Percentiles rank a stretch among this genome's conserved stretches.
Evolutionary conservation across 2,888 invertebrate genomes (phyloP).

Genomic region (Dasypolia templi): DNA sequence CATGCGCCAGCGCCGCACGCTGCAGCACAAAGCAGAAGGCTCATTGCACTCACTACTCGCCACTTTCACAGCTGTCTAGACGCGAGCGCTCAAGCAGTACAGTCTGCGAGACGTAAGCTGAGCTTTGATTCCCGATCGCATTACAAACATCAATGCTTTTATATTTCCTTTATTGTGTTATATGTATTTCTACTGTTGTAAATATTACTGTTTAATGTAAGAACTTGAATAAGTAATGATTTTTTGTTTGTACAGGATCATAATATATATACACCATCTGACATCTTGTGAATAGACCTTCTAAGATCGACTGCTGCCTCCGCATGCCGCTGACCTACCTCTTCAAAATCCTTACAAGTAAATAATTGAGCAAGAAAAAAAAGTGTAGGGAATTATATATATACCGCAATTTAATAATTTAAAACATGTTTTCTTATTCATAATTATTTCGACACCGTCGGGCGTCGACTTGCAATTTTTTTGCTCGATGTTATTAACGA

Average conservation of each 20-base stretch:
- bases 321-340: constrained; percentile 1
- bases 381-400: constrained; percentile 1
- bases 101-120: no score
- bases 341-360: not conserved
- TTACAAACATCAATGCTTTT: no score
- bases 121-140: no score
- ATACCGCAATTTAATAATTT: not conserved
- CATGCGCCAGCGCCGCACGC: not conserved
- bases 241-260: not conserved
- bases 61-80: not conserved
- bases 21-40: not conserved
- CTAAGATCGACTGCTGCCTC: no score
- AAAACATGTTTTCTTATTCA: constrained; percentile 2
- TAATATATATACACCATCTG: not conserved
- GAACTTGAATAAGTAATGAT: not conserved
- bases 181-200: no score
- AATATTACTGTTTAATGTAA: not conserved
- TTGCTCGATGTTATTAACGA: not conserved
- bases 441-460: not conserved
- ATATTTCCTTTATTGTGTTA: not conserved
- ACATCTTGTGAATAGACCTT: not conserved
- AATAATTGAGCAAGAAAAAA: no score
- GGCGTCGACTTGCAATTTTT: not conserved
- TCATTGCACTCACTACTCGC: not conserved
- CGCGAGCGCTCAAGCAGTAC: not conserved